Evolutionary conservation across 2,113 vertebrate genomes (phyloP), one percentile per base, ranked within the genome.

Genomic region (Calyptommatus sinebrachiatus): DNA sequence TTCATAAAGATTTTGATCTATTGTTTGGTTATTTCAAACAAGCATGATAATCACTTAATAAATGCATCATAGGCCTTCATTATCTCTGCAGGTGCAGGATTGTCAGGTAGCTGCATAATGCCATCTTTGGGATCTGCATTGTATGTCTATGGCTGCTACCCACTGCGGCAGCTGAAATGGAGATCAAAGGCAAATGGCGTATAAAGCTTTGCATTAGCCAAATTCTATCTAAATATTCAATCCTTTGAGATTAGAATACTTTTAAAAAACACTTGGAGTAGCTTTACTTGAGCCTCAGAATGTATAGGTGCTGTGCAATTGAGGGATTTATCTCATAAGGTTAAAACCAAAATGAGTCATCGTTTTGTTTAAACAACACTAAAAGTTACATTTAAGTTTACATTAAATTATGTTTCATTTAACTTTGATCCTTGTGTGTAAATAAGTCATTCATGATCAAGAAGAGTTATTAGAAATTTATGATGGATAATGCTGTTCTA

Each of bases 11-110:
- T 77, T 88, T 88, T 86, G 83, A 85, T 89, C 91, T 89, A 91
- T 82, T 88, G 89, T 92, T 90, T 88, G 90, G 92, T 87, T 86
- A 84, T 88, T 91, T 92, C 92, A 92, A 89, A 89, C 90, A 28
- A 84, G 87, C 90, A 91, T 89, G 92, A 90, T 94, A 93, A 90
- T 92, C 93, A 92, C 91, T 92, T 94, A 90, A 94, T 94, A 93
- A 93, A 90, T 84, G 88, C 91, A 90, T 90, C 90, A 89, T 88
- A 86, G 87, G 3, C 93, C 92, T 90, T 94, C 91, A 94, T 92
- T 91, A 89, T 90, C 86, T 88, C 85, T 79, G 71, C 76, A 84
- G 89, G 92, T 83, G 8, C 85, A 86, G 78, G 88, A 87, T 90
- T 81, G 48, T 84, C 88, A 87, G 78, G 83, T 61, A 83, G 81